A percentile compares a stretch with the other conserved stretches of the same genome.
Evolutionary conservation across 1,140 invertebrate genomes (phyloP).

Genomic region (Bathynomus jamesi): DNA sequence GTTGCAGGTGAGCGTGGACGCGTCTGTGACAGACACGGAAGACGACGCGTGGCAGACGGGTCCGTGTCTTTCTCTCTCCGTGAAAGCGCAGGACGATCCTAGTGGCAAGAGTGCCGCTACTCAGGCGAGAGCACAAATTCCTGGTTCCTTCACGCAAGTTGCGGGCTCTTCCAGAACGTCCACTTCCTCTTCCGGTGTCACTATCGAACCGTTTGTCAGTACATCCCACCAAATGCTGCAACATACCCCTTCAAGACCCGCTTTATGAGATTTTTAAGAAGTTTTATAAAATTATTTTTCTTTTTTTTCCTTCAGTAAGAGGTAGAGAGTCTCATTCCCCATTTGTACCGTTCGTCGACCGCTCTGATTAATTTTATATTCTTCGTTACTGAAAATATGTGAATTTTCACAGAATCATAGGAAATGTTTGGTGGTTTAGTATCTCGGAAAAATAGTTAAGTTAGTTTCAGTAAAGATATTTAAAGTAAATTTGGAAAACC

Average conservation of each 20-base stretch:
- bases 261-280: no score
- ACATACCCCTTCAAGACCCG: background rate
- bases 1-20: slow-evolving; percentile 60
- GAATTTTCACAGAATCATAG: no score
- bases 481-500: no score
- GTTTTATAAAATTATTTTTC: no score
- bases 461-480: no score
- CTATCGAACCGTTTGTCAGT: background rate
- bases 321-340: no score
- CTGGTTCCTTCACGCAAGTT: background rate
- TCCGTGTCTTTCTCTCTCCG: slow-evolving; percentile 56
- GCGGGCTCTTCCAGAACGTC: background rate
- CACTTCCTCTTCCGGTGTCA: background rate
- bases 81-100: slow-evolving; percentile 62
- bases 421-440: no score
- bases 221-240: background rate
- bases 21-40: slow-evolving; percentile 61
- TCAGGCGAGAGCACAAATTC: background rate
- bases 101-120: background rate
- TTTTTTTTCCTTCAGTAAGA: no score
- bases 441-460: no score
- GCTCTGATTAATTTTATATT: no score
- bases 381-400: no score
- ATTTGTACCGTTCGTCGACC: no score
- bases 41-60: slow-evolving; percentile 67